Conservation (phyloP, 2,113 vertebrate genomes). For the Erythrolamprus reginae region DNA sequence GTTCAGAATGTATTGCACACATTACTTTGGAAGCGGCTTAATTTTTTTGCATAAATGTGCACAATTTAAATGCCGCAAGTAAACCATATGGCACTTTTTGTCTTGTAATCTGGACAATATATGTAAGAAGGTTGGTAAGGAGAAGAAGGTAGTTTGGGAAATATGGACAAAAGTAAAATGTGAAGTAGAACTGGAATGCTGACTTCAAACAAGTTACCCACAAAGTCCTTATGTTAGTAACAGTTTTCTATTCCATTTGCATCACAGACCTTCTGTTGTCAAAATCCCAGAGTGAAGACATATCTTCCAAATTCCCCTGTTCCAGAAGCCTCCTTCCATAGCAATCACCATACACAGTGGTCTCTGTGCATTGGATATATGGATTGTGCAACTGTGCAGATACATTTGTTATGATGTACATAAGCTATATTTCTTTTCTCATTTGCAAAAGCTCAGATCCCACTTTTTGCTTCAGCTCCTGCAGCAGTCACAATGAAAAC, state of each 20-base stretch:
- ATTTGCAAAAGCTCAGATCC: not conserved
- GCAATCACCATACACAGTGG: not conserved
- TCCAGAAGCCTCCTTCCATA: not conserved
- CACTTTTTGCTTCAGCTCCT: not conserved
- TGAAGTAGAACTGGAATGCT: not conserved
- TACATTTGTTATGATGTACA: not conserved
- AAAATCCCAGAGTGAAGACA: not conserved
- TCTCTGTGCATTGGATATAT: not conserved
- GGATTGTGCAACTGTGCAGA: not conserved
- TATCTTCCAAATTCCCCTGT: not conserved
- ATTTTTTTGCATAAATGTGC: not conserved
- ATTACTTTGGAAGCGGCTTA: not conserved
- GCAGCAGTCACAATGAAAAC: not conserved
- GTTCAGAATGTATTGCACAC: not conserved
- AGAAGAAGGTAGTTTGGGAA: not conserved
- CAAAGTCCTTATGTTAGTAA: not conserved
- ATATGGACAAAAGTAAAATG: not conserved
- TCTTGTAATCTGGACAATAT: not conserved
- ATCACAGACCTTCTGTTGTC: not conserved
- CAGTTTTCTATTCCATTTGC: not conserved
- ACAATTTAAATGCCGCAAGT: not conserved
- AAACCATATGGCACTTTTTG: not conserved
- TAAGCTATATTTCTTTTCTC: not conserved
- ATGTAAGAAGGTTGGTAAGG: not conserved
- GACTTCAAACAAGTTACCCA: not conserved